Conservation (phyloP, 1,140 invertebrate genomes). For the Platyscapa corneri region DNA sequence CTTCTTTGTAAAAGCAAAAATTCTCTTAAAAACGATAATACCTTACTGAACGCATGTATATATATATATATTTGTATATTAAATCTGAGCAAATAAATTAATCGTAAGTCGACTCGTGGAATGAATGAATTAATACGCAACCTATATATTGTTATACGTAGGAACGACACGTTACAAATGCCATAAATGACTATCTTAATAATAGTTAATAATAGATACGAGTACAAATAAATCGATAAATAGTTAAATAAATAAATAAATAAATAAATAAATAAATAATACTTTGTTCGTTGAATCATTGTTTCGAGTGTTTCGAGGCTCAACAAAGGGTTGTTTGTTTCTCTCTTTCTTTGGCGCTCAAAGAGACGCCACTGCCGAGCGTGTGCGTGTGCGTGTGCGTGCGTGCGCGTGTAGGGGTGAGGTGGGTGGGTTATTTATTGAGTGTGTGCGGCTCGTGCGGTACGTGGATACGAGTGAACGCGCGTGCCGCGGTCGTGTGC, state of each 20-base stretch:
- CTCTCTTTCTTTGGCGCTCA: background rate
- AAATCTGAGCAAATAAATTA: background rate
- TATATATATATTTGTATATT: too few relatives aligned
- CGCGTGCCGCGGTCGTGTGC: too few relatives aligned
- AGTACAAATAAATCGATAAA: constrained; percentile 14
- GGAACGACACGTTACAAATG: constrained; percentile 24
- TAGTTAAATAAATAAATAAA: constrained; percentile 53
- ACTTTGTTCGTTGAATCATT: constrained; percentile 42
- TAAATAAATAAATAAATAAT: constrained; percentile 43
- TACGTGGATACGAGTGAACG: too few relatives aligned
- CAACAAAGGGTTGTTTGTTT: background rate
- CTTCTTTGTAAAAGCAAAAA: background rate
- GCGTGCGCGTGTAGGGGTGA: too few relatives aligned
- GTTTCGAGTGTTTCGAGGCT: constrained; percentile 18
- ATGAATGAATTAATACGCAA: constrained; percentile 27
- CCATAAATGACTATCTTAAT: constrained; percentile 1
- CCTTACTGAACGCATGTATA: background rate
- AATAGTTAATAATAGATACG: constrained; percentile 43
- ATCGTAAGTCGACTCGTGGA: constrained; percentile 3
- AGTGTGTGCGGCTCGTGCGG: too few relatives aligned
- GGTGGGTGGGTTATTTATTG: too few relatives aligned
- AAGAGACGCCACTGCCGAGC: background rate
- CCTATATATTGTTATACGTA: constrained; percentile 12
- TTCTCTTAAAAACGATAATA: background rate
- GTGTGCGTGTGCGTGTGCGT: background rate